These are phyloP conservation scores for Hyles vespertilio DNA, from an alignment of 1,140 invertebrate species.

Conservation along the genomic window DNA sequence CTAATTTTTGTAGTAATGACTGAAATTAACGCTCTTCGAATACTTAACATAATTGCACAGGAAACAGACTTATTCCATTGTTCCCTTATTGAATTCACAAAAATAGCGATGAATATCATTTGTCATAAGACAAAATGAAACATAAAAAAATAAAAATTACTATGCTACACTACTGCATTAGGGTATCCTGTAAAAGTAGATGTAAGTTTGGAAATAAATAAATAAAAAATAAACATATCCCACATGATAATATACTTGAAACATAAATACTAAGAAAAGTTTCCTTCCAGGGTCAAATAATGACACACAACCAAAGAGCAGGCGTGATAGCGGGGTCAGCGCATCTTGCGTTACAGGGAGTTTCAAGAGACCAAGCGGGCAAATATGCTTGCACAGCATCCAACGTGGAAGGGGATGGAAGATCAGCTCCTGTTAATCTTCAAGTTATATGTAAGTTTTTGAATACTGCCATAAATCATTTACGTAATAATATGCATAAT, in stretches of 20 bases:
- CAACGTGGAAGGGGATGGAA: constrained; percentile 91
- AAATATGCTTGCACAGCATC: constrained; percentile 91
- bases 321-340: constrained; percentile 89
- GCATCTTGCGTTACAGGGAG: constrained; percentile 86
- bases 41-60: too few species aligned
- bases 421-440: constrained; percentile 86
- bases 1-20: too few species aligned
- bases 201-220: background rate
- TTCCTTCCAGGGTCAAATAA: constrained; percentile 81
- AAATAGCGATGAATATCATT: too few species aligned
- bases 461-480: too few species aligned
- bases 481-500: too few species aligned
- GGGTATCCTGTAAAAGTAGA: too few species aligned
- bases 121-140: too few species aligned
- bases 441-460: constrained; percentile 94
- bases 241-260: background rate
- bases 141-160: too few species aligned
- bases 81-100: too few species aligned
- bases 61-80: too few species aligned
- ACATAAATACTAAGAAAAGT: background rate
- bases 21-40: too few species aligned
- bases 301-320: constrained; percentile 87
- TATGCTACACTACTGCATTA: too few species aligned
- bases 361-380: constrained; percentile 85
- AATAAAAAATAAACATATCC: constrained; percentile 1